phyloP scores from a whole-genome alignment of 2,888 invertebrate species.

The Mythimna lalbum region DNA sequence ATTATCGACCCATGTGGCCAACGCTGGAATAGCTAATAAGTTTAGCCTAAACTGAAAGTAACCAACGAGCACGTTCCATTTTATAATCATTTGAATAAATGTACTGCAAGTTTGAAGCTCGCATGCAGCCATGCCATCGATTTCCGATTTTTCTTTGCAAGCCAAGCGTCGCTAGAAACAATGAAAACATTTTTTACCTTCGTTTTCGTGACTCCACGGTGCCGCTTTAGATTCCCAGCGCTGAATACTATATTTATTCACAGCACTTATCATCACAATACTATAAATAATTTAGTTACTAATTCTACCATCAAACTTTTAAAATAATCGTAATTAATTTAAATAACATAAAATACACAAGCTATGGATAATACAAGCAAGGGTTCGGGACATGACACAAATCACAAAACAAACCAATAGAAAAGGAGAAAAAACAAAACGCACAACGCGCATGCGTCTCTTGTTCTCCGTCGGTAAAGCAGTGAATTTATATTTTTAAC shows the following conservation, averaged over 20 bases:
- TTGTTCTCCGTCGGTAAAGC: conserved; percentile 80
- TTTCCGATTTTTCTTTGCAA: conserved; percentile 72
- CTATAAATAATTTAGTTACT: conserved; percentile 80
- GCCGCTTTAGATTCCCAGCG: conserved; percentile 90
- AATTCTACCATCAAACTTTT: conserved; percentile 84
- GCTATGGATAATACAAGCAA: conserved; percentile 82
- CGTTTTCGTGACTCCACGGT: conserved; percentile 91
- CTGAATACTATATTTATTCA: conserved; percentile 88
- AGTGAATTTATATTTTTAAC: conserved; percentile 71
- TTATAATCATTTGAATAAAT: not conserved
- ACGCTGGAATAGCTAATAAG: conserved; percentile 48
- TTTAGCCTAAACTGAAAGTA: conserved; percentile 35
- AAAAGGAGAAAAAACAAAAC: conserved; percentile 82
- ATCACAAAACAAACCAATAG: conserved; percentile 89
- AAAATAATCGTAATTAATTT: conserved; percentile 76
- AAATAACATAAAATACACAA: conserved; percentile 86
- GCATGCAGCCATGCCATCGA: conserved; percentile 66
- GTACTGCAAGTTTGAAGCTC: conserved; percentile 23
- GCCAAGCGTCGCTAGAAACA: conserved; percentile 81
- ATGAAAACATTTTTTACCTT: conserved; percentile 88
- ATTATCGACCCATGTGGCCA: conserved; percentile 80
- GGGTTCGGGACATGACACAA: conserved; percentile 87
- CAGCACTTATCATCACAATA: conserved; percentile 91
- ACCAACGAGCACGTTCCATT: conserved; percentile 33
- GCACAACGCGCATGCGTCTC: conserved; percentile 86